phyloP scores from a whole-genome alignment of 2,888 invertebrate genomes.

The Conomelus anceps region DNA sequence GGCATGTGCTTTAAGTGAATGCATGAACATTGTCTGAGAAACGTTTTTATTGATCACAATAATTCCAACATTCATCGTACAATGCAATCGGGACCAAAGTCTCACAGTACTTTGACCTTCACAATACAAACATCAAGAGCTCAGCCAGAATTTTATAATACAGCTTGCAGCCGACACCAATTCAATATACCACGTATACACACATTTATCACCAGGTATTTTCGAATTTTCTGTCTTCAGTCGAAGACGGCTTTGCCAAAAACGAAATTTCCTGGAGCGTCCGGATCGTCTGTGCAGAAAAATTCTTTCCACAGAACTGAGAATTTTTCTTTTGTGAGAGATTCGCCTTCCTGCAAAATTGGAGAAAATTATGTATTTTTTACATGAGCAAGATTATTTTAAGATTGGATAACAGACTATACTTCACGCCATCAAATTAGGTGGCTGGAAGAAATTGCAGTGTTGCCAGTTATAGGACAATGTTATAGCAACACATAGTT shows the following conservation, averaged over 20 bases:
- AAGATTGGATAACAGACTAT: too few species aligned
- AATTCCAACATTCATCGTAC: not conserved
- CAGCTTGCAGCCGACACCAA: not conserved
- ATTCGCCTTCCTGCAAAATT: not conserved
- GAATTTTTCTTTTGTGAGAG: constrained; percentile 57
- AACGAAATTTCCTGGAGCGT: constrained; percentile 80
- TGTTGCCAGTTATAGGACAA: too few species aligned
- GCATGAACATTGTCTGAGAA: not conserved
- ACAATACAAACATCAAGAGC: not conserved
- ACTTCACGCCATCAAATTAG: too few species aligned
- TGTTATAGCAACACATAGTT: too few species aligned
- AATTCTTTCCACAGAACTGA: constrained; percentile 82
- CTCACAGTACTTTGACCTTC: not conserved
- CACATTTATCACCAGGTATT: not conserved
- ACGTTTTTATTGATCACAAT: not conserved
- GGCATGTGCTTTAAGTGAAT: not conserved
- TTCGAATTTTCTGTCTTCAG: constrained; percentile 60
- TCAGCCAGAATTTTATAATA: not conserved
- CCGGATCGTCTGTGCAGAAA: constrained; percentile 76
- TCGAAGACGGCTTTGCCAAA: constrained; percentile 77
- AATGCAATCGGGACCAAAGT: not conserved
- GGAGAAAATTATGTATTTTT: not conserved
- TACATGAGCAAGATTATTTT: too few species aligned
- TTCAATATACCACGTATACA: not conserved
- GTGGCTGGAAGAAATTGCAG: too few species aligned